Conservation (phyloP, 2,113 vertebrate genomes). For the Pithys albifrons region DNA sequence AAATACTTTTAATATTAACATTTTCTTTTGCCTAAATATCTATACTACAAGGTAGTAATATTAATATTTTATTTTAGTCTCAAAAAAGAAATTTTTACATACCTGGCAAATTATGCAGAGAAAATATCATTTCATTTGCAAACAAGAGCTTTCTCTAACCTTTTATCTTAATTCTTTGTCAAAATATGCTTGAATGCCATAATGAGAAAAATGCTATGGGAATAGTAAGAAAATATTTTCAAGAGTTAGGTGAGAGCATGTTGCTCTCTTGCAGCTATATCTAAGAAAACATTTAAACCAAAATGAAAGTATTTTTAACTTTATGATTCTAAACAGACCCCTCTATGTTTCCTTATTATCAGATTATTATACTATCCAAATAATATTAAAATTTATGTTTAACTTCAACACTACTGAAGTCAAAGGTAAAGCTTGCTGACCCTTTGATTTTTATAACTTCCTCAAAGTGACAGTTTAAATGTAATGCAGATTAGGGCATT, state of each 20-base stretch:
- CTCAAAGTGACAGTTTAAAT: background rate
- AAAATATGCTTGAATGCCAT: background rate
- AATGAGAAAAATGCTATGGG: background rate
- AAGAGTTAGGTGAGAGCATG: background rate
- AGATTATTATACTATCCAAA: background rate
- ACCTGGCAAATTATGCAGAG: background rate
- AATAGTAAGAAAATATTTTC: background rate
- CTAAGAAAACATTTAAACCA: background rate
- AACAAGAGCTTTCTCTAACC: background rate
- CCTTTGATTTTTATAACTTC: background rate
- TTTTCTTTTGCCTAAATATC: background rate
- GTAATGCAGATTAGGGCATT: background rate
- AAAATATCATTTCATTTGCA: background rate
- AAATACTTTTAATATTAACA: background rate
- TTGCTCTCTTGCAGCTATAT: background rate
- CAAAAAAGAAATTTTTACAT: background rate
- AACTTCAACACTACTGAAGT: background rate
- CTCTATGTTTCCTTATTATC: background rate
- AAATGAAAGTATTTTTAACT: background rate
- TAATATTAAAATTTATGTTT: background rate
- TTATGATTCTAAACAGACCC: background rate
- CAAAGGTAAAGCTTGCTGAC: background rate
- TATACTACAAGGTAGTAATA: background rate
- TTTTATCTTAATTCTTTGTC: background rate
- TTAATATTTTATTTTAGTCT: background rate